Evolutionary conservation across 2,888 invertebrate genomes (phyloP).

Genomic region (Rosalia funebris): DNA sequence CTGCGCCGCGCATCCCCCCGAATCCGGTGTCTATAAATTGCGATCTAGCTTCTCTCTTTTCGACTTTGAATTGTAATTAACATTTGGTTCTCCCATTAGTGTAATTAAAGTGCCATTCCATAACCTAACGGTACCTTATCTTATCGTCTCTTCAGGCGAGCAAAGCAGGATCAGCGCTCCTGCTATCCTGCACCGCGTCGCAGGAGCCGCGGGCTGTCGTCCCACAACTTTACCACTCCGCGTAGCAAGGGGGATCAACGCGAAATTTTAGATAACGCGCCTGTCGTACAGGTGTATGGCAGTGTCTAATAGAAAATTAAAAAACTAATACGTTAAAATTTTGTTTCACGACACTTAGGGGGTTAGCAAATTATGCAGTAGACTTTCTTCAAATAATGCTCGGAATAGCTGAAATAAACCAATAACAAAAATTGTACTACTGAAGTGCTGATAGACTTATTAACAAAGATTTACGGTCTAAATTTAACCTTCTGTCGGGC

Average conservation of each 20-base stretch:
- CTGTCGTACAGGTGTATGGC: neutral
- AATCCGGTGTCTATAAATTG: slow-evolving; percentile 50
- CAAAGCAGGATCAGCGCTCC: slow-evolving; percentile 20
- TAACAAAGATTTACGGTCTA: no score
- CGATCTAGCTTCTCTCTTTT: slow-evolving; percentile 65
- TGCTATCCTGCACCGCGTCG: slow-evolving; percentile 19
- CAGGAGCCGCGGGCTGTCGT: slow-evolving; percentile 28
- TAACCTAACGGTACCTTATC: slow-evolving; percentile 62
- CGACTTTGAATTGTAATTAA: slow-evolving; percentile 79
- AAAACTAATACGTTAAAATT: no score
- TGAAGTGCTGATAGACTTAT: no score
- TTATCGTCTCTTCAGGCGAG: slow-evolving; percentile 26
- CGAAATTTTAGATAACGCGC: neutral
- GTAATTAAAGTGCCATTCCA: slow-evolving; percentile 79
- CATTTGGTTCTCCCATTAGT: slow-evolving; percentile 80
- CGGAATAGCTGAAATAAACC: no score
- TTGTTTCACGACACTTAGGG: no score
- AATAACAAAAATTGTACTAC: no score
- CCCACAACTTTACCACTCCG: slow-evolving; percentile 7
- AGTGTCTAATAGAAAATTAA: no score
- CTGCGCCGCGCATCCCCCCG: slow-evolving; percentile 56
- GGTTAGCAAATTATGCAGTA: no score
- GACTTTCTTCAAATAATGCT: no score
- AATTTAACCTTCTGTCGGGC: no score
- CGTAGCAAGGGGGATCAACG: neutral